These are phyloP conservation scores for Dissostichus mawsoni DNA, from an alignment of 2,113 vertebrate genomes.

Conservation along the genomic window DNA sequence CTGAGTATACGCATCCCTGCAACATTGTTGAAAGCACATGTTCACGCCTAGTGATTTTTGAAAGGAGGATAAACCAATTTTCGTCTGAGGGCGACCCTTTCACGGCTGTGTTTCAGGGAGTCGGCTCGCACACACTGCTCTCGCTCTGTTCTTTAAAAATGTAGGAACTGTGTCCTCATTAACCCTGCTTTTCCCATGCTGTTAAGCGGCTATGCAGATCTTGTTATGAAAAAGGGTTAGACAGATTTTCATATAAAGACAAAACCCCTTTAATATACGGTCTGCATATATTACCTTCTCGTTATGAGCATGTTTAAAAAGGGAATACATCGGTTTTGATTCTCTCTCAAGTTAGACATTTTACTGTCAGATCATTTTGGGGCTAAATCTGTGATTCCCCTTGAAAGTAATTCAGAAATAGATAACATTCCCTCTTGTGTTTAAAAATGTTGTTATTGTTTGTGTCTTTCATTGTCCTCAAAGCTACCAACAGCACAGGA, in stretches of 20 bases:
- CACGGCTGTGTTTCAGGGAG: not conserved
- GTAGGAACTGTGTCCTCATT: conserved; percentile 28
- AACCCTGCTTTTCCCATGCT: conserved; percentile 6
- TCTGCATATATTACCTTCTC: not conserved
- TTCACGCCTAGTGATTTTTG: conserved; percentile 10
- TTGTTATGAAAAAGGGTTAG: not conserved
- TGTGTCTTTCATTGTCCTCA: too few relatives aligned
- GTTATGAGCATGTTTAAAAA: not conserved
- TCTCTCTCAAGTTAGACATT: not conserved
- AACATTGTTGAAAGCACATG: conserved; percentile 22
- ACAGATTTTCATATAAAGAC: not conserved
- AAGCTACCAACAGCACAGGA: too few relatives aligned
- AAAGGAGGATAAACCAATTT: conserved; percentile 19
- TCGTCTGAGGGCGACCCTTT: conserved; percentile 4
- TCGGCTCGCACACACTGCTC: conserved; percentile 5
- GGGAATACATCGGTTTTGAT: not conserved
- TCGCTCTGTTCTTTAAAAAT: conserved; percentile 33
- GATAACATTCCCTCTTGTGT: too few relatives aligned
- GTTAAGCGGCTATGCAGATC: not conserved
- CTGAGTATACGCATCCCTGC: not conserved
- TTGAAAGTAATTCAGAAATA: too few relatives aligned
- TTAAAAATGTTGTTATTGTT: too few relatives aligned
- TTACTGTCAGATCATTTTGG: not conserved
- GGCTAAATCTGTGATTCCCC: too few relatives aligned
- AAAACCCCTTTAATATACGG: not conserved